These are phyloP conservation scores for Aphelenchoides besseyi DNA, from an alignment of 1,140 invertebrate genomes.

Conservation along the genomic window DNA sequence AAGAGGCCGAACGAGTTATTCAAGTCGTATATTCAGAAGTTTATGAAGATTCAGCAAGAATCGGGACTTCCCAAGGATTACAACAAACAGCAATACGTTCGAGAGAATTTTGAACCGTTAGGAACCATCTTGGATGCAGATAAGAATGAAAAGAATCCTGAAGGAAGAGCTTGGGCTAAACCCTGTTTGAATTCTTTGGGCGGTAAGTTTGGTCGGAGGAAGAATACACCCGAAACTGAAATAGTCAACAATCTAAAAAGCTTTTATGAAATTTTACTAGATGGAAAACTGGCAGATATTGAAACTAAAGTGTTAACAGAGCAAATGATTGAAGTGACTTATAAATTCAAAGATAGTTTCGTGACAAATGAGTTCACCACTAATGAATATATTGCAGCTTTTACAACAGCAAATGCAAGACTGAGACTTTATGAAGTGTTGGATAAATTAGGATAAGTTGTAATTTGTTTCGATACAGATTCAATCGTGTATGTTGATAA, in stretches of 20 bases:
- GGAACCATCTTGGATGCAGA: too few species aligned
- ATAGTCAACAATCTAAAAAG: background rate
- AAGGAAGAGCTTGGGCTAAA: too few species aligned
- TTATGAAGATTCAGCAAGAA: too few species aligned
- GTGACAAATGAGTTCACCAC: background rate
- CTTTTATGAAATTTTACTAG: background rate
- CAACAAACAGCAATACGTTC: too few species aligned
- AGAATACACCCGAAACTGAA: too few species aligned
- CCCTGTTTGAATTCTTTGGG: too few species aligned
- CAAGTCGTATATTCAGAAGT: too few species aligned
- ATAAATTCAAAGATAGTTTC: background rate
- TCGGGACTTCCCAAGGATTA: too few species aligned
- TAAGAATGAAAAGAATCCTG: too few species aligned
- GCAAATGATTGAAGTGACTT: background rate
- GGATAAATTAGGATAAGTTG: background rate
- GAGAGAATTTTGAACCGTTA: too few species aligned
- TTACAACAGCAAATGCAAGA: background rate
- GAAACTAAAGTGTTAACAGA: background rate
- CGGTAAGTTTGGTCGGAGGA: too few species aligned
- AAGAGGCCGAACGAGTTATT: too few species aligned
- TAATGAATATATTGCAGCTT: conserved; percentile 1
- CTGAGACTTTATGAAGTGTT: conserved; percentile 1
- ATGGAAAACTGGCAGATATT: conserved; percentile 1
- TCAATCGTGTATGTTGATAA: background rate
- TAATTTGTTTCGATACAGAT: conserved; percentile 2